Base-by-base conservation (phyloP, 2,888 invertebrate species). In the Tachina fera region DNA sequence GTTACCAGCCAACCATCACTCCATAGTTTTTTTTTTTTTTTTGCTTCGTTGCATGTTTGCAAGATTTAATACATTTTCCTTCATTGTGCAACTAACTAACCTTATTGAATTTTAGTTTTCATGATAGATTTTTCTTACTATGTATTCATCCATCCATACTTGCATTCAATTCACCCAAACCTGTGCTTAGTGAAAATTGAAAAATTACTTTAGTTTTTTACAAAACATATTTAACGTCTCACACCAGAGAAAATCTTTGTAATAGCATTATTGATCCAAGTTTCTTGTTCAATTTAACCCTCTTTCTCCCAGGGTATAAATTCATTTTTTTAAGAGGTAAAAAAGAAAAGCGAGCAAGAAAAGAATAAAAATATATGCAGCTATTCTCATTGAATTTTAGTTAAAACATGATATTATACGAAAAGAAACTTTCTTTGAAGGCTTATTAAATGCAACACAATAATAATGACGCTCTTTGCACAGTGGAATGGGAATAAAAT, bases 51-150 rank as follows among this genome's bases (percentile, higher is more conserved):
- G 56, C 63, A 61, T 80, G 22, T 65, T 31, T 65, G 58, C 67
- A 79, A 67, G 43, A 49, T 72, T 80, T 67, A 49, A 81, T 31
- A 49, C 8, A 67, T 60, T 74, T 39, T 45, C 9, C 56, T n/a
- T 47, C 9, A n/a, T 41, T 47, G 31, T 60, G 43, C 31, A 58
- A 16, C 39, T 11, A 70, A 72, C n/a, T 75, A 65, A 78, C 8
- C 47, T 68, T 60, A 68, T 51, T 78, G 31, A 14, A 70, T 49
- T 78, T 67, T 47, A 45, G 61, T 70, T 78, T 79, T 71, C 19
- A 45, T 70, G 41, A 61, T 61, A 71, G 61, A 71, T 68, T 22
- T 60, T 49, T 47, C 60, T 47, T 56, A n/a, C 51, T 41, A 60
- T 22, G 19, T 2, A 43, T 14, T 49, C 31, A 47, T 65, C 19